phyloP scores from a whole-genome alignment of 2,888 invertebrate species.

The Abrostola tripartita region DNA sequence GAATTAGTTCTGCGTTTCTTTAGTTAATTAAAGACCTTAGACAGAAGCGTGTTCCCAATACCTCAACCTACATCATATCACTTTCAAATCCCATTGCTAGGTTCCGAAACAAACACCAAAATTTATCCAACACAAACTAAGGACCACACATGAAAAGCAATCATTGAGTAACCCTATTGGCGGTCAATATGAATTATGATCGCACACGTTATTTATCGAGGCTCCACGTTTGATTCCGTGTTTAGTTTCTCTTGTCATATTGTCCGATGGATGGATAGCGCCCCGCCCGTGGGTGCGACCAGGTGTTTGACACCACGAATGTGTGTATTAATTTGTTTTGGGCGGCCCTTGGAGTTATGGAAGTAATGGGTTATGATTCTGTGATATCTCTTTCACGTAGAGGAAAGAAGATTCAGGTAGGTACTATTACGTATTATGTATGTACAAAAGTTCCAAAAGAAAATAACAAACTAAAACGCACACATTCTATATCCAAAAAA shows the following conservation, averaged over 20 bases:
- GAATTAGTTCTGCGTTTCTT: no score
- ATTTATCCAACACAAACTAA: background rate
- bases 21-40: no score
- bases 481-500: background rate
- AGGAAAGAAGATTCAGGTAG: background rate
- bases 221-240: conserved; percentile 67
- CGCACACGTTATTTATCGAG: conserved; percentile 75
- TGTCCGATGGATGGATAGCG: conserved; percentile 62
- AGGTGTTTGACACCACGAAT: conserved; percentile 40
- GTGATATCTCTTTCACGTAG: conserved; percentile 15
- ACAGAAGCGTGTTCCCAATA: no score
- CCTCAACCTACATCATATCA: no score
- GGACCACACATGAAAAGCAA: conserved; percentile 26
- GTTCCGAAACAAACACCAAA: background rate
- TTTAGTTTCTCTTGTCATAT: conserved; percentile 75
- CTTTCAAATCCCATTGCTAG: background rate
- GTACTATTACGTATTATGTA: background rate
- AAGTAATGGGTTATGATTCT: conserved; percentile 26
- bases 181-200: conserved; percentile 71
- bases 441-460: conserved; percentile 2
- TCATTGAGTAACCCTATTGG: conserved; percentile 33
- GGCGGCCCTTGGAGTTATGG: conserved; percentile 33
- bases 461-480: background rate
- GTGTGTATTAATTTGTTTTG: conserved; percentile 51
- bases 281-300: conserved; percentile 49